Base-by-base conservation (phyloP, 1,140 invertebrate genomes). In the Drosophila cardini region DNA sequence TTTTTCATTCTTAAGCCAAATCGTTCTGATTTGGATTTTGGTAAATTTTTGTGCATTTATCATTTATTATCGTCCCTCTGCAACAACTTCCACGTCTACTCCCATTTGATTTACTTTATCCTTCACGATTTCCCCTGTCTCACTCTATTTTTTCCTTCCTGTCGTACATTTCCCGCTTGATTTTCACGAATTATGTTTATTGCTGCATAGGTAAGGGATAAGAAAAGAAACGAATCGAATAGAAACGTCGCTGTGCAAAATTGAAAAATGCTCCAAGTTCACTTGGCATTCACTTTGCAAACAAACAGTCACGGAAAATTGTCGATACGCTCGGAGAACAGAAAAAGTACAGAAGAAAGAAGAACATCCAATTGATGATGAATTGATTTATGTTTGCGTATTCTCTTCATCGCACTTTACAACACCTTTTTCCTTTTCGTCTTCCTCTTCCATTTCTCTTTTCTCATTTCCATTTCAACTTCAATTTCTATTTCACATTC, bases 371-470 rank as follows among this genome's bases (percentile, higher is more conserved):
- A 73, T 73, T 77, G 74, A 73, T 73, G 77, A 77, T 79, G 70
- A 79, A 79, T 76, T 79, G 74, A 77, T 79, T 77, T 73, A 77
- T 76, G 74, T 79, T 79, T 79, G 69, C 52, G 38, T 26, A 56
- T 30, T 53, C 62, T 62, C 52, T 52, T 21, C 36, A 18, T 50
- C 40, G 30, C 48, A 43, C 60, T 56, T 65, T 56, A 36, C 45
- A 64, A 58, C 52, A 65, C 52, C 45, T 18, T 46, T 45, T 50
- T 55, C 18, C 21, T 32, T 26, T n/a, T n/a, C n/a, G n/a, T n/a
- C n/a, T n/a, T n/a, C n/a, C n/a, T n/a, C n/a, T n/a, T n/a, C n/a
- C n/a, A n/a, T 45, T 15, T 18, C 10, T n/a, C 65, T 43, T n/a
- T 72, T 53, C 18, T 21, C n/a, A 50, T 7, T 43, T 55, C 13